These are phyloP conservation scores for Ranitomeya variabilis DNA, from an alignment of 2,113 vertebrate species.

Conservation along the genomic window DNA sequence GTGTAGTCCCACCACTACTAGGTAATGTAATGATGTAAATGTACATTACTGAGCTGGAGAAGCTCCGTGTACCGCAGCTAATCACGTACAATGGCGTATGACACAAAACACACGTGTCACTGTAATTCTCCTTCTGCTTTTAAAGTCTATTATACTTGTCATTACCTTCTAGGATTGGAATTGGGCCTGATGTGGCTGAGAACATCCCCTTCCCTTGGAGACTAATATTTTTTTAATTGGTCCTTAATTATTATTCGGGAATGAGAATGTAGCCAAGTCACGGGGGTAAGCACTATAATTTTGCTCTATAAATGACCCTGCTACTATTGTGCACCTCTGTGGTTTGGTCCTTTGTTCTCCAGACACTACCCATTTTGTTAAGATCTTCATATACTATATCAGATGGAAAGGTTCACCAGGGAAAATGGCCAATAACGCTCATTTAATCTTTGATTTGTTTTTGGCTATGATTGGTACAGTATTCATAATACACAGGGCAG, in stretches of 20 bases:
- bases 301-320: background rate
- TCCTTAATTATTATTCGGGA: constrained; percentile 15
- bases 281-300: background rate
- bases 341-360: background rate
- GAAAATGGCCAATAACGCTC: background rate
- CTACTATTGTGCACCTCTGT: background rate
- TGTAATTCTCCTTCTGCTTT: background rate
- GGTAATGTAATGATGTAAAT: background rate
- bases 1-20: background rate
- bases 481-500: too few species aligned
- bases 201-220: background rate
- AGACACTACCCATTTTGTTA: background rate
- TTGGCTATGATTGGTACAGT: too few species aligned
- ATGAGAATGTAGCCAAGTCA: constrained; percentile 8
- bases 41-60: background rate
- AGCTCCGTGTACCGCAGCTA: background rate
- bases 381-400: background rate
- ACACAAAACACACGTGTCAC: background rate
- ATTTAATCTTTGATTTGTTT: too few species aligned
- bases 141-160: background rate
- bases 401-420: background rate
- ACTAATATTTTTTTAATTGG: constrained; percentile 12
- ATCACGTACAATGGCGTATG: background rate
- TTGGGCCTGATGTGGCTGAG: background rate
- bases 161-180: background rate